phyloP scores from a whole-genome alignment of 2,797 vertebrate species.

The Channallabes apus region DNA sequence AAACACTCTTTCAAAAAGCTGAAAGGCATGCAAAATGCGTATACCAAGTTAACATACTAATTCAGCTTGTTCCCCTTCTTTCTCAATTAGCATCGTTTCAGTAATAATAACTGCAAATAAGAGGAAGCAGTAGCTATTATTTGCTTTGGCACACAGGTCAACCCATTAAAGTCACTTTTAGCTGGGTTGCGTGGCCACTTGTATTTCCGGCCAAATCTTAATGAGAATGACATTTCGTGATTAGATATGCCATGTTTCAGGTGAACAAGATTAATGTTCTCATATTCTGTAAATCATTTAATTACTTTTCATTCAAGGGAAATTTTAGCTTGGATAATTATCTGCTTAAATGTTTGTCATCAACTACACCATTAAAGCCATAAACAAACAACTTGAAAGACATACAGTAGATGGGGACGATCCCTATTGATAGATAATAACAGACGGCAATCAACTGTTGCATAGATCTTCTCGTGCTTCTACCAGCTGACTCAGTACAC shows the following conservation, averaged over 20 bases:
- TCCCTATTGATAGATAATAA: neutral
- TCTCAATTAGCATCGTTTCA: neutral
- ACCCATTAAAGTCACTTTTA: conserved; percentile 29
- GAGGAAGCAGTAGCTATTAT: neutral
- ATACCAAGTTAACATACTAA: neutral
- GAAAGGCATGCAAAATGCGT: neutral
- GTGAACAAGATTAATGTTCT: conserved; percentile 37
- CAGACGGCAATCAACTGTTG: neutral
- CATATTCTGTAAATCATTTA: conserved; percentile 10
- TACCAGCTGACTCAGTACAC: neutral
- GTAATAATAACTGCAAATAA: conserved; percentile 13
- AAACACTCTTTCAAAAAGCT: neutral
- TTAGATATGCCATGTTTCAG: conserved; percentile 44
- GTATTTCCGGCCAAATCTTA: conserved; percentile 35
- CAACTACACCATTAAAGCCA: neutral
- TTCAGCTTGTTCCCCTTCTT: neutral
- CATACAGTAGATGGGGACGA: neutral
- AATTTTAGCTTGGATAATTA: conserved; percentile 5
- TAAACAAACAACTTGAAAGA: neutral
- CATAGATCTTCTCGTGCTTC: neutral
- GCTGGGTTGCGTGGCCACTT: conserved; percentile 13
- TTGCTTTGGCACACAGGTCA: conserved; percentile 17
- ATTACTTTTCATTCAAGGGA: conserved; percentile 12
- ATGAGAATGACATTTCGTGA: conserved; percentile 44
- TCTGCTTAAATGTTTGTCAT: neutral